A percentile compares a stretch with the other conserved stretches of the same genome.
Evolutionary conservation across 2,113 vertebrate species (phyloP).

Genomic region (Puma concolor): DNA sequence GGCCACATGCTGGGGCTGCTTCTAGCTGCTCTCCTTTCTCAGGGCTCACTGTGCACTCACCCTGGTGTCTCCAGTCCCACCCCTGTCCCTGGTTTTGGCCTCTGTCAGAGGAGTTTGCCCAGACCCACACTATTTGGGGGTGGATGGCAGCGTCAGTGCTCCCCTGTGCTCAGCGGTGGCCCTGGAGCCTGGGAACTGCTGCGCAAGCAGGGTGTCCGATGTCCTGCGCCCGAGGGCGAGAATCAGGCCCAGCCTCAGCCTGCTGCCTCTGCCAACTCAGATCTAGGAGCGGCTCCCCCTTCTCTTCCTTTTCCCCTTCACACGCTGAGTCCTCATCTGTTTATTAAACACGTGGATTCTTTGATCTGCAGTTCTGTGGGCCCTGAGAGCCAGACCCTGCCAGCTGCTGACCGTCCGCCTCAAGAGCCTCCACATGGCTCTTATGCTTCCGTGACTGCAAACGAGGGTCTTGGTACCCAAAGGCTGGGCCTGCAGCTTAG

Average conservation of each 20-base stretch:
- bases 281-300: background rate
- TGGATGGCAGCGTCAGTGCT: background rate
- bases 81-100: background rate
- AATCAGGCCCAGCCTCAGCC: background rate
- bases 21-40: background rate
- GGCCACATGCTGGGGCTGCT: background rate
- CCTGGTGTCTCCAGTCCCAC: background rate
- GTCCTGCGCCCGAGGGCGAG: background rate
- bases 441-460: background rate
- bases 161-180: background rate
- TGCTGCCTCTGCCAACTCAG: background rate
- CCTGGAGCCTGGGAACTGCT: background rate
- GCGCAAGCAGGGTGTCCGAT: background rate
- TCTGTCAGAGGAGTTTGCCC: background rate
- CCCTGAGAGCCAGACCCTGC: background rate
- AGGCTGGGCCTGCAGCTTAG: background rate
- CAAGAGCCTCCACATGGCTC: background rate
- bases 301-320: background rate
- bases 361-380: background rate
- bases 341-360: conserved; percentile 27
- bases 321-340: conserved; percentile 17
- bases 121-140: fast-evolving
- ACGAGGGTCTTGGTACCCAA: background rate
- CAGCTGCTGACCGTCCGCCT: background rate
- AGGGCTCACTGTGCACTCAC: background rate